These are phyloP conservation scores for Clarias platycephalus DNA, from an alignment of 2,797 vertebrate genomes.

Conservation along the genomic window DNA sequence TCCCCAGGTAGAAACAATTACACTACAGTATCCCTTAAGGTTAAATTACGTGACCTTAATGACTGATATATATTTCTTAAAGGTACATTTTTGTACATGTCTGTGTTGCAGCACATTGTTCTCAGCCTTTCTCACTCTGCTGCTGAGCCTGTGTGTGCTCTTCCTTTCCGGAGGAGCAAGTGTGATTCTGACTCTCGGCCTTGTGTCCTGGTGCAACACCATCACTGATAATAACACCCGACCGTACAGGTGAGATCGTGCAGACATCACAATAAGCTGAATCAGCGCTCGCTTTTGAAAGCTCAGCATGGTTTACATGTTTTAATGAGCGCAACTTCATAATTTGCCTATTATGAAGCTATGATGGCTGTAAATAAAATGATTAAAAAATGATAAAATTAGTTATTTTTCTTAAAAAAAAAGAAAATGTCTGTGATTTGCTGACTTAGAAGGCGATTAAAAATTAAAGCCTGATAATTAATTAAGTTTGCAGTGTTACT, in stretches of 20 bases:
- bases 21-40: not conserved
- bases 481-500: not conserved
- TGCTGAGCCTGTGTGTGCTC: constrained; percentile 76
- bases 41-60: not conserved
- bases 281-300: not conserved
- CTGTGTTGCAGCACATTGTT: constrained; percentile 72
- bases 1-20: not conserved
- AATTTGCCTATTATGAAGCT: not conserved
- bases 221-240: constrained; percentile 70
- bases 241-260: constrained; percentile 68
- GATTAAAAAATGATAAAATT: too few relatives aligned
- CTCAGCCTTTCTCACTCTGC: constrained; percentile 77
- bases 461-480: too few relatives aligned
- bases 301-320: not conserved
- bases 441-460: not conserved
- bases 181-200: constrained; percentile 73
- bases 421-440: not conserved
- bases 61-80: not conserved
- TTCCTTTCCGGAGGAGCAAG: constrained; percentile 78
- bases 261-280: not conserved
- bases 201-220: constrained; percentile 77
- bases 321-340: not conserved
- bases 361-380: too few relatives aligned
- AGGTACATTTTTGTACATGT: not conserved
- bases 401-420: not conserved